Conservation (phyloP, 2,797 vertebrate species). For the Neostethus bicornis region DNA sequence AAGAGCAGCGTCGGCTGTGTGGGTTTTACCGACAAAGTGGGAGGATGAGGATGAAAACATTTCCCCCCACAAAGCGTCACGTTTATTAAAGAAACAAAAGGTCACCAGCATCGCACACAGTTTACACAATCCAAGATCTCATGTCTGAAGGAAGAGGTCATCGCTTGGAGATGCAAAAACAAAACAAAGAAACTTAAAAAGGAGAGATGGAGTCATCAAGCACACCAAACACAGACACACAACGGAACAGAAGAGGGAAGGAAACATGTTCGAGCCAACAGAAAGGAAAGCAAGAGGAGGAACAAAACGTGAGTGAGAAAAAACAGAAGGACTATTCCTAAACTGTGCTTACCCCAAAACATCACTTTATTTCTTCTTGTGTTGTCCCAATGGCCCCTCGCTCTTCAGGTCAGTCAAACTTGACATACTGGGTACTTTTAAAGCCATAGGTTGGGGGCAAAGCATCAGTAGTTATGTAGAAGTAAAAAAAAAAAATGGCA, state of each 20-base stretch:
- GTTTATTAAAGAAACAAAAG: conserved; percentile 60
- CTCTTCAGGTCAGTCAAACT: conserved; percentile 76
- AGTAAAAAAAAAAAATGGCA: conserved; percentile 48
- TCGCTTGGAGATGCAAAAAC: conserved; percentile 64
- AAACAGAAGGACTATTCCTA: conserved; percentile 79
- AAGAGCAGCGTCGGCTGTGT: too few relatives aligned
- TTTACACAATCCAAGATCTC: conserved; percentile 51
- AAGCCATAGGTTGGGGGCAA: conserved; percentile 70
- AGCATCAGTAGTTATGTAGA: conserved; percentile 56
- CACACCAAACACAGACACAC: conserved; percentile 73
- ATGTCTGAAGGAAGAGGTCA: conserved; percentile 48
- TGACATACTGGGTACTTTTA: conserved; percentile 78
- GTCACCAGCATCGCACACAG: conserved; percentile 66
- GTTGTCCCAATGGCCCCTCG: conserved; percentile 76
- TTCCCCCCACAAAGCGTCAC: conserved; percentile 51
- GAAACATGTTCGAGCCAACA: conserved; percentile 58
- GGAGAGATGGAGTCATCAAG: conserved; percentile 66
- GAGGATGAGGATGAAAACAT: conserved; percentile 34
- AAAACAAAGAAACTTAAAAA: conserved; percentile 59
- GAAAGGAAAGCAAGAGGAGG: conserved; percentile 50
- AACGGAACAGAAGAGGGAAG: conserved; percentile 46
- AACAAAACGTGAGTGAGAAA: conserved; percentile 71
- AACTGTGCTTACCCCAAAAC: conserved; percentile 84
- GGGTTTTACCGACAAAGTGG: conserved; percentile 41
- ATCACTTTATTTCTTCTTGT: conserved; percentile 81